Conservation (phyloP, 2,113 vertebrate species). For the Muscicapa adusta region DNA sequence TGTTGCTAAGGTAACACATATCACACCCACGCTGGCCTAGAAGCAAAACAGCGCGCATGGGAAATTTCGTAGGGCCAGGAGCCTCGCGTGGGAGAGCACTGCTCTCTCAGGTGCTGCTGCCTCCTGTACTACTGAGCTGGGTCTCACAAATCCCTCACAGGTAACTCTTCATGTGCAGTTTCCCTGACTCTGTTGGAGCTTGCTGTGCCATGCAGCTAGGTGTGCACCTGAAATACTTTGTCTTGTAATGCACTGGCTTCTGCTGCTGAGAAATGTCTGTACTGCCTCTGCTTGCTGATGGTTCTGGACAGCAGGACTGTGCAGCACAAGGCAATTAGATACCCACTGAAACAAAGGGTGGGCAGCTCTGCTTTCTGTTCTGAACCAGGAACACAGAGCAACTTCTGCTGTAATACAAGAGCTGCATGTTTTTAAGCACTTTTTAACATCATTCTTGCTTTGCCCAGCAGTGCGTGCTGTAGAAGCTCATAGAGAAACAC, state of each 20-base stretch:
- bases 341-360: neutral
- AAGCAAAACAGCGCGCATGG: neutral
- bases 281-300: neutral
- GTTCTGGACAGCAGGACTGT: neutral
- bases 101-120: neutral
- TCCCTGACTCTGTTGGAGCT: neutral
- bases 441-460: neutral
- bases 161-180: neutral
- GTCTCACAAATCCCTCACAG: neutral
- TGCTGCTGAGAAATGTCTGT: neutral
- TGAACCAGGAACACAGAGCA: neutral
- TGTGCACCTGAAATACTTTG: neutral
- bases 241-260: neutral
- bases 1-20: slow-evolving; percentile 40
- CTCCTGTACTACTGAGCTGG: rapidly evolving
- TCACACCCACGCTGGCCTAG: slow-evolving; percentile 12
- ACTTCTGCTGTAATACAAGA: neutral
- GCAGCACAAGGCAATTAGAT: neutral
- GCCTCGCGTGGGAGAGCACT: neutral
- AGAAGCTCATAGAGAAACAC: neutral
- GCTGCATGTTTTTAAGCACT: neutral
- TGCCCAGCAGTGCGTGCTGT: neutral
- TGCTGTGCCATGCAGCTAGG: neutral
- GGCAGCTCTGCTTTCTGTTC: neutral
- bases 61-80: neutral